These are phyloP conservation scores for Staurois parvus DNA, from an alignment of 2,797 vertebrate species.

Conservation along the genomic window DNA sequence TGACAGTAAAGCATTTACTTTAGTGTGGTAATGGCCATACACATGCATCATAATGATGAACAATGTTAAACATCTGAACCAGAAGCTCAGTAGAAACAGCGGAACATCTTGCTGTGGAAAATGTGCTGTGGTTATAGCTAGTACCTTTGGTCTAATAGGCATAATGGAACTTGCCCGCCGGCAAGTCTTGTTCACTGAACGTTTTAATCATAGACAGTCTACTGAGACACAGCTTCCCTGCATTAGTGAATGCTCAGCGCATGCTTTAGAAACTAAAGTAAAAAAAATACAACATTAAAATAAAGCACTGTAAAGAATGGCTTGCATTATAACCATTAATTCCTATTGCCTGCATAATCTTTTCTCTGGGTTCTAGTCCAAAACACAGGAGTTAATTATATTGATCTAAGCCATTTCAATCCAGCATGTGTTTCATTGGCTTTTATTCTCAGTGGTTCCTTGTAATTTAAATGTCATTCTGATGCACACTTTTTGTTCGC, in stretches of 20 bases:
- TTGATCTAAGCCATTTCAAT: constrained; percentile 75
- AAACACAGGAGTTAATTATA: constrained; percentile 76
- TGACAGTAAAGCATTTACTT: neutral
- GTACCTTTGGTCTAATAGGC: constrained; percentile 45
- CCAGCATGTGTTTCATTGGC: constrained; percentile 72
- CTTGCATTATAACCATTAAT: constrained; percentile 78
- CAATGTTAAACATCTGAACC: constrained; percentile 9
- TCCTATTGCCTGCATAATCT: constrained; percentile 75
- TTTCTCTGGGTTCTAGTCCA: constrained; percentile 78
- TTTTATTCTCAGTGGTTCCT: constrained; percentile 71
- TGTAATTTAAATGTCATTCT: constrained; percentile 74
- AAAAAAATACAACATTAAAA: constrained; percentile 56
- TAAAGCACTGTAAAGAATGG: constrained; percentile 65
- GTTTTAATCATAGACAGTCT: constrained; percentile 56
- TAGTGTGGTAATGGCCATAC: neutral
- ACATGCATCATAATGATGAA: neutral
- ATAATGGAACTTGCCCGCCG: constrained; percentile 58
- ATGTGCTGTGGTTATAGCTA: constrained; percentile 44
- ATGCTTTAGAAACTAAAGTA: constrained; percentile 64
- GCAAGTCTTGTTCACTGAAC: constrained; percentile 33
- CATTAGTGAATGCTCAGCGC: constrained; percentile 61
- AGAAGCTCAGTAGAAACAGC: constrained; percentile 10
- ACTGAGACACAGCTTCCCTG: constrained; percentile 49
- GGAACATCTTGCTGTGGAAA: constrained; percentile 48
- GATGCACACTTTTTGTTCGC: constrained; percentile 72